A percentile compares a stretch with the other conserved stretches of the same genome.
Evolutionary conservation across 2,888 invertebrate genomes (phyloP).

Genomic region (Bombylius major): DNA sequence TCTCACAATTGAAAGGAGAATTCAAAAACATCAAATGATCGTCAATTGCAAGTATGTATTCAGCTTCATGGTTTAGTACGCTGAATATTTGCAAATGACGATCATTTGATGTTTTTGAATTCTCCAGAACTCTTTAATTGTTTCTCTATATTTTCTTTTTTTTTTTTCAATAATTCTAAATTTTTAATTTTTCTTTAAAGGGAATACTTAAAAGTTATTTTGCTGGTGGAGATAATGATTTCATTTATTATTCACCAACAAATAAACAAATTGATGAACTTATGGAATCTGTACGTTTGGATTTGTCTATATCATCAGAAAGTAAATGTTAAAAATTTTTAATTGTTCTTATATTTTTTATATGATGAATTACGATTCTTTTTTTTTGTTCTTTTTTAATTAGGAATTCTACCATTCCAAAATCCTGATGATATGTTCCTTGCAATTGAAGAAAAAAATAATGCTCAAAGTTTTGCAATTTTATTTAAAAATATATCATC

Average conservation of each 20-base stretch:
- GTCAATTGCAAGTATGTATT: no score
- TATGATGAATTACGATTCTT: no score
- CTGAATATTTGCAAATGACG: no score
- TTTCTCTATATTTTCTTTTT: no score
- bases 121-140: no score
- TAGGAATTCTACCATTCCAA: constrained; percentile 12
- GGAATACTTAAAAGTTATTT: constrained; percentile 17
- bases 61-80: no score
- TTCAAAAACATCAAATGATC: no score
- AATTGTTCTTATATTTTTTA: no score
- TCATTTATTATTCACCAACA: constrained; percentile 23
- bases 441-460: constrained; percentile 23
- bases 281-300: constrained; percentile 23
- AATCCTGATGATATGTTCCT: constrained; percentile 20
- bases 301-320: constrained; percentile 19
- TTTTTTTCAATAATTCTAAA: no score
- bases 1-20: no score
- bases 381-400: neutral
- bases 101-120: no score
- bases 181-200: constrained; percentile 12
- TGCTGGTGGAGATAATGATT: constrained; percentile 23
- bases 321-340: constrained; percentile 20
- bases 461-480: constrained; percentile 25
- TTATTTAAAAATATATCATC: constrained; percentile 19
- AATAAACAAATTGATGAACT: constrained; percentile 17